A percentile compares a stretch with the other conserved stretches of the same genome.
phyloP scores from a whole-genome alignment of 2,797 vertebrate genomes.

The Syngnathus rostellatus region DNA sequence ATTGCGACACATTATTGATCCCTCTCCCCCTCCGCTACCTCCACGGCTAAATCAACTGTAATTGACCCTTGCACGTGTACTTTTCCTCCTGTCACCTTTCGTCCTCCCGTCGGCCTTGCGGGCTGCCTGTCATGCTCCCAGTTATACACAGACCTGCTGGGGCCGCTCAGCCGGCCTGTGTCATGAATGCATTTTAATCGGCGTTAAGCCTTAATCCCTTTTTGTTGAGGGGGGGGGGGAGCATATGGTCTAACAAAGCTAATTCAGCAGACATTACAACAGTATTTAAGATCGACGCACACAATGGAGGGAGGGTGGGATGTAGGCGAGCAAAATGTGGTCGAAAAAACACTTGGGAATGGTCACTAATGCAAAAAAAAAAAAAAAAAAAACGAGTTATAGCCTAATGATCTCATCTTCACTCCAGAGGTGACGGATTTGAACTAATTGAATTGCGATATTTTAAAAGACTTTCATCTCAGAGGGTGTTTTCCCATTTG shows the following conservation, averaged over 20 bases:
- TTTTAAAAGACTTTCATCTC: too few relatives aligned
- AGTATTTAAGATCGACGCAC: conserved; percentile 15
- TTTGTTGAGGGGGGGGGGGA: conserved; percentile 26
- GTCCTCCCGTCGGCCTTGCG: conserved; percentile 39
- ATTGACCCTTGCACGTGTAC: conserved; percentile 36
- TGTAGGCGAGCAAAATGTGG: neutral
- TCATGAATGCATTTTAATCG: conserved; percentile 69
- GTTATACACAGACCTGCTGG: conserved; percentile 38
- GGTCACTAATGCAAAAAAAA: neutral
- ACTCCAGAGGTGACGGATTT: neutral
- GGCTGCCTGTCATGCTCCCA: conserved; percentile 23
- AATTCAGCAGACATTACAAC: conserved; percentile 41
- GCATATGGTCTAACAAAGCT: conserved; percentile 62
- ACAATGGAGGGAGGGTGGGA: conserved; percentile 6
- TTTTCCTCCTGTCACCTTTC: conserved; percentile 33
- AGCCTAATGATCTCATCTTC: neutral
- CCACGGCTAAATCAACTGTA: conserved; percentile 48
- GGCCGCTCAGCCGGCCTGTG: conserved; percentile 39
- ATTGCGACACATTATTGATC: conserved; percentile 52
- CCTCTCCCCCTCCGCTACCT: conserved; percentile 10
- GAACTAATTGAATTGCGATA: too few relatives aligned
- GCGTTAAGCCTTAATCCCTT: conserved; percentile 70
- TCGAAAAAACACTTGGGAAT: neutral
- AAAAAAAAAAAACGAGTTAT: too few relatives aligned
- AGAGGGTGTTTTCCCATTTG: too few relatives aligned